Conservation (phyloP, 1,140 invertebrate genomes). For the Idris sp. region DNA sequence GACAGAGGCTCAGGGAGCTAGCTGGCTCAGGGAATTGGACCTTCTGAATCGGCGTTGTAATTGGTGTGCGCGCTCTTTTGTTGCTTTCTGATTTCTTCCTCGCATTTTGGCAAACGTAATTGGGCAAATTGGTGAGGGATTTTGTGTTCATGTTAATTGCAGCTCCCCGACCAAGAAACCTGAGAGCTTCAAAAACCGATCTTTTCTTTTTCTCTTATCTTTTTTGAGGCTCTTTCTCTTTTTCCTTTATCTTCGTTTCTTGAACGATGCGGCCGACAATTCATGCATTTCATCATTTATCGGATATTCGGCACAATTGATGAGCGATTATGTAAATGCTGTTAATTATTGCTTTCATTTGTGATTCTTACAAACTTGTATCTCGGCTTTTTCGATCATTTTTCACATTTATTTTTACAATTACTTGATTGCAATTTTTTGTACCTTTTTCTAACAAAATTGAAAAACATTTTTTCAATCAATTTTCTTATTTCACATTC, state of each 20-base stretch:
- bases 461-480: too few relatives aligned
- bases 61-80: conserved; percentile 29
- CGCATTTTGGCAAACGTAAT: conserved; percentile 12
- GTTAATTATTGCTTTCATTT: conserved; percentile 32
- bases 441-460: too few relatives aligned
- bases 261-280: conserved; percentile 3
- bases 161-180: neutral
- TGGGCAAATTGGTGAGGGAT: conserved; percentile 21
- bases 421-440: neutral
- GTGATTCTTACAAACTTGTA: neutral
- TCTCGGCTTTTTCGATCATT: neutral
- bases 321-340: conserved; percentile 24
- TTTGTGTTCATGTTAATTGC: conserved; percentile 34
- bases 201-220: too few relatives aligned
- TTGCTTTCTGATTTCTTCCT: conserved; percentile 19
- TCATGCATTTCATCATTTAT: conserved; percentile 24
- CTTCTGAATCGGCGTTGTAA: conserved; percentile 14
- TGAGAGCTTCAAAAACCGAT: conserved; percentile 5
- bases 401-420: neutral
- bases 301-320: conserved; percentile 18
- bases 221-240: neutral
- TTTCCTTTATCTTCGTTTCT: neutral
- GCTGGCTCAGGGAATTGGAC: conserved; percentile 7
- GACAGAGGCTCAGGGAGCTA: neutral
- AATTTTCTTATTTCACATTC: too few relatives aligned